Evolutionary conservation across 2,888 invertebrate genomes (phyloP), one percentile per base, ranked within the genome.

Genomic region (Gisinianus flammeolus): DNA sequence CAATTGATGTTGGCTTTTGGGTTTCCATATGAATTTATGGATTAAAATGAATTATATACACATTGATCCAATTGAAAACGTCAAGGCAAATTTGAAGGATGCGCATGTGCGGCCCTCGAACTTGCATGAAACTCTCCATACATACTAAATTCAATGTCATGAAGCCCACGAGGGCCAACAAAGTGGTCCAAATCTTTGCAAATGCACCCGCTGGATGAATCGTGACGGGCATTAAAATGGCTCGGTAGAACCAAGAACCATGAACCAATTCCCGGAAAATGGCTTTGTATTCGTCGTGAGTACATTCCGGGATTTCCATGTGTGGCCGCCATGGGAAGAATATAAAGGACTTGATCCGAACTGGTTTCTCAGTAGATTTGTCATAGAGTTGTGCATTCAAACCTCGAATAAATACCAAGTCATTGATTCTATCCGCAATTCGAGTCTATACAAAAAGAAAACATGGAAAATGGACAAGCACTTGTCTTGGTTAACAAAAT

Each of bases 221-320:
- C 4, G 70, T 64, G 22, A 58, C 6, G 0, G 62, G 58, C 72
- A 80, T 56, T 19, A 80, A 24, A 16, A 71, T 76, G 2, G 56
- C 16, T 26, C 56, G 28, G 67, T 56, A 68, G 8, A 76, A 16
- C 30, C 19, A 35, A 2, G 67, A 44, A 8, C 28, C 4, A 16
- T 16, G n/a, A 24, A 56, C 8, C n/a, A 76, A 30, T 8, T 54
- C 52, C 0, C 73, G 31, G 69, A 74, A 81, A 16, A 78, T 76
- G 16, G 77, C 71, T 10, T 79, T 79, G 67, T 79, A 81, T 66
- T 82, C 81, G 52, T 79, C 77, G 31, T 66, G 76, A 6, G 79
- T 80, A n/a, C 67, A 77, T 33, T 66, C 6, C 12, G 30, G 56
- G 22, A 16, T 66, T 4, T 22, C 26, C n/a, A 22, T 2, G 8